These are phyloP conservation scores for Drosophila tristis DNA, from an alignment of 1,140 invertebrate species.

Conservation along the genomic window DNA sequence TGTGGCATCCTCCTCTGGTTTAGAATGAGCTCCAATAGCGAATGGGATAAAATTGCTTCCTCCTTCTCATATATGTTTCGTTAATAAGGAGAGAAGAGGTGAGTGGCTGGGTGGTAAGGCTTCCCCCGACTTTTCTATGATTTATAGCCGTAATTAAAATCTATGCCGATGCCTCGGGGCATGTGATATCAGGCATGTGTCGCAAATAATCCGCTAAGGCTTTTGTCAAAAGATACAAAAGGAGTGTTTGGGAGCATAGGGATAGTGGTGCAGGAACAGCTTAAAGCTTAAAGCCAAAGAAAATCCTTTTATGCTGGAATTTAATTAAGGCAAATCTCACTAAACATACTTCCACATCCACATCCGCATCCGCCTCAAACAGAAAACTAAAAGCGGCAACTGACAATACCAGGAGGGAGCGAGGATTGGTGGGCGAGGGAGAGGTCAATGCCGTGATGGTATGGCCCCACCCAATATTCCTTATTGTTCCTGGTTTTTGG, in stretches of 20 bases:
- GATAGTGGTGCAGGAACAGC: constrained; percentile 13
- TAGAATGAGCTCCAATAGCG: not conserved
- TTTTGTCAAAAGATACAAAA: constrained; percentile 77
- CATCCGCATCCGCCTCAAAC: constrained; percentile 1
- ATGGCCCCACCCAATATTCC: constrained; percentile 17
- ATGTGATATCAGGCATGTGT: not conserved
- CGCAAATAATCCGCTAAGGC: constrained; percentile 69
- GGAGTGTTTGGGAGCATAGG: not conserved
- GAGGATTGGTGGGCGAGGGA: too few relatives aligned
- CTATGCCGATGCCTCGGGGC: constrained; percentile 37
- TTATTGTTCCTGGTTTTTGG: constrained; percentile 46
- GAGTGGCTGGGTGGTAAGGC: not conserved
- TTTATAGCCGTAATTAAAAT: constrained; percentile 81
- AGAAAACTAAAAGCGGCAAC: constrained; percentile 17
- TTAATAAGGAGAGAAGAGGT: constrained; percentile 11
- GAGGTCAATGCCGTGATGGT: too few relatives aligned
- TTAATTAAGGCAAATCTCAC: constrained; percentile 77
- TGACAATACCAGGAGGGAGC: constrained; percentile 38
- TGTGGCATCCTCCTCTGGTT: too few relatives aligned
- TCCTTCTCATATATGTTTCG: constrained; percentile 6
- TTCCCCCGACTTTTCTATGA: constrained; percentile 46
- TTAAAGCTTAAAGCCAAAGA: constrained; percentile 44
- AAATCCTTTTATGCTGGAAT: constrained; percentile 78
- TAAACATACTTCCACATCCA: constrained; percentile 51
- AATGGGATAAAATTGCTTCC: not conserved